Evolutionary conservation across 2,888 invertebrate genomes (phyloP).

Genomic region (Watsonalla binaria): DNA sequence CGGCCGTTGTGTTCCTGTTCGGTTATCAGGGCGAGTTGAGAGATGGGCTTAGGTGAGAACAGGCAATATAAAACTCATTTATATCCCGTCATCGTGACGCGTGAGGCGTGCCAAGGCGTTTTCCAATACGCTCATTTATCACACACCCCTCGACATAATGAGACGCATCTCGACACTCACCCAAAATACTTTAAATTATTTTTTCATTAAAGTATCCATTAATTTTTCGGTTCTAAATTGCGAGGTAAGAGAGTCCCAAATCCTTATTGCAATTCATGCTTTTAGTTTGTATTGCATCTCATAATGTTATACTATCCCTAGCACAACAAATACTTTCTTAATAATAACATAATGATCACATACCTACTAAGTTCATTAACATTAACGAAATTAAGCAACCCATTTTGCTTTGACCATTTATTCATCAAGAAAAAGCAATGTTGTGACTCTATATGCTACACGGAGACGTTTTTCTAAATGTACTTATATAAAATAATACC

Average conservation of each 20-base stretch:
- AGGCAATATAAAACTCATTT: slow-evolving; percentile 75
- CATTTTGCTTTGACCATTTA: neutral
- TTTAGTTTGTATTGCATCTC: too few relatives aligned
- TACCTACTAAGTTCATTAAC: neutral
- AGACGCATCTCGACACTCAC: slow-evolving; percentile 62
- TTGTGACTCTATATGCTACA: neutral
- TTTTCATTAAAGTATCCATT: slow-evolving; percentile 47
- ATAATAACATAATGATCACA: neutral
- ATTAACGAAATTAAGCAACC: neutral
- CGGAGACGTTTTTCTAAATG: neutral
- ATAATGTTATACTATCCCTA: too few relatives aligned
- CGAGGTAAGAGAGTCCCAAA: slow-evolving; percentile 12
- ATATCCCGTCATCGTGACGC: slow-evolving; percentile 70
- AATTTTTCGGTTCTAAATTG: slow-evolving; percentile 39
- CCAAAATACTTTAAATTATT: slow-evolving; percentile 61
- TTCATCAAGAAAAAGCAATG: neutral
- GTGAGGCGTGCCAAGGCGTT: slow-evolving; percentile 69
- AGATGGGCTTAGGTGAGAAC: slow-evolving; percentile 70
- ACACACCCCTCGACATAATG: slow-evolving; percentile 68
- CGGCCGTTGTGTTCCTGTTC: slow-evolving; percentile 55
- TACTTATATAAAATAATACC: neutral
- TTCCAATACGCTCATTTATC: slow-evolving; percentile 75
- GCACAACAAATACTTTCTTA: neutral
- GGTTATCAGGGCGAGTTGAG: slow-evolving; percentile 55
- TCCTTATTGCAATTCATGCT: neutral